Base-by-base conservation (phyloP, 2,888 invertebrate genomes). In the Gryllus longicercus region DNA sequence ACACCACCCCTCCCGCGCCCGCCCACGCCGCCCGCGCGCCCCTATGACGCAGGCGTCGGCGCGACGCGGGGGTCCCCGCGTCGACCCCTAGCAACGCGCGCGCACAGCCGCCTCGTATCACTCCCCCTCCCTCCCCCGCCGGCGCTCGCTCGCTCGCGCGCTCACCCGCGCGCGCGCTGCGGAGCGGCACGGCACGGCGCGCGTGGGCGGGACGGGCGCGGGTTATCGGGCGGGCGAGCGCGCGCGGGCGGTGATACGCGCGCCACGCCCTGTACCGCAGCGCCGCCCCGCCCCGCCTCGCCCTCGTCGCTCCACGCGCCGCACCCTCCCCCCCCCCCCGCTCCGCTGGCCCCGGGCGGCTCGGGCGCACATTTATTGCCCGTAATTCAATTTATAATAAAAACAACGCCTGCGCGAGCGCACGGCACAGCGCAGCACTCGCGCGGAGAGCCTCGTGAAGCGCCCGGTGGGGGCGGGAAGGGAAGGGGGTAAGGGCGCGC, bases 371-470 rank as follows among this genome's bases (percentile, higher is more conserved):
- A 63, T 63, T 63, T 63, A 63, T 63, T 63, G 63, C 63, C 38
- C 63, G 63, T 63, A 63, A 63, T 63, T 63, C 63, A 63, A 63
- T 63, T 63, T 63, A 63, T 63, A 18, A 63, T 63, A 63, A 63
- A 63, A 63, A 63, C 63, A 63, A 63, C 14, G 63, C 63, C 16
- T 2, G 63, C 63, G 63, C 16, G 14, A 63, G 63, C 63, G 63
- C 14, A 63, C 18, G 63, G 38, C 14, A 14, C 63, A 18, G 63
- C 18, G 63, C 16, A 18, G 63, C 18, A 3, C 38, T 38, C 38
- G 38, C 38, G 14, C 16, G 16, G 63, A 38, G 38, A 38, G 38
- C 38, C 38, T 38, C 38, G 38, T 38, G 4, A 38, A 38, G 38
- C 38, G 38, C 38, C 38, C 38, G 38, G 38, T 2, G 38, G 38